Evolutionary conservation across 2,797 vertebrate genomes (phyloP), one percentile per base, ranked within the genome.

Genomic region (Chiroxiphia lanceolata): DNA sequence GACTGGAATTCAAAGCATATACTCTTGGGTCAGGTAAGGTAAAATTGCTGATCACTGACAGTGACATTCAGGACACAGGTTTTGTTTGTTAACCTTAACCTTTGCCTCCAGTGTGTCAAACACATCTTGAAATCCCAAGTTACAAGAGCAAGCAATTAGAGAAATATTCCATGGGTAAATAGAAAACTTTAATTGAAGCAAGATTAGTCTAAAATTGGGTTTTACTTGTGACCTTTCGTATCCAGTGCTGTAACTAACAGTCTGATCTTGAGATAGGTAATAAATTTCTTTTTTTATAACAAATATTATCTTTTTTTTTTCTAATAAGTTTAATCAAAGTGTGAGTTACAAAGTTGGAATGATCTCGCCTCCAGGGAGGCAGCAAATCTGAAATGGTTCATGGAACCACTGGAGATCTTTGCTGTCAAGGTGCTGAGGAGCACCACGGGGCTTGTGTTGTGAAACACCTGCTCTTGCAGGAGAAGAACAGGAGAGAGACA

Each of bases 151-250:
- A 94, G 81, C 64, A 90, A 96, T 93, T 93, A 93, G 77, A 77
- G 76, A 77, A 92, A 50, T 87, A 87, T 68, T 94, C 64, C 83
- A 71, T n/a, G 2, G 6, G 81, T 83, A 92, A 95, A 93, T n/a
- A 74, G 33, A 84, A 93, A 64, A 89, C 56, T 95, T 95, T 50
- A 93, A 75, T 70, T 90, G 34, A 89, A 95, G 34, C 34, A 60
- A 94, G 68, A 68, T 87, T 87, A 89, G 78, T 50, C 59, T 76
- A 85, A 93, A 92, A 89, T 60, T 89, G 26, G 77, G 33, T 80
- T 93, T 94, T 87, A 74, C 71, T 87, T 70, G 29, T 95, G 95
- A 93, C 92, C 90, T 96, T 95, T 95, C 60, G 11, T 85, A 70
- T 64, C 70, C 15, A 64, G 44, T 48, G 38, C 34, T 90, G 31